Percentiles rank a stretch among this genome's conserved stretches.
phyloP scores from a whole-genome alignment of 1,140 invertebrate species.

The Bombus huntii region DNA sequence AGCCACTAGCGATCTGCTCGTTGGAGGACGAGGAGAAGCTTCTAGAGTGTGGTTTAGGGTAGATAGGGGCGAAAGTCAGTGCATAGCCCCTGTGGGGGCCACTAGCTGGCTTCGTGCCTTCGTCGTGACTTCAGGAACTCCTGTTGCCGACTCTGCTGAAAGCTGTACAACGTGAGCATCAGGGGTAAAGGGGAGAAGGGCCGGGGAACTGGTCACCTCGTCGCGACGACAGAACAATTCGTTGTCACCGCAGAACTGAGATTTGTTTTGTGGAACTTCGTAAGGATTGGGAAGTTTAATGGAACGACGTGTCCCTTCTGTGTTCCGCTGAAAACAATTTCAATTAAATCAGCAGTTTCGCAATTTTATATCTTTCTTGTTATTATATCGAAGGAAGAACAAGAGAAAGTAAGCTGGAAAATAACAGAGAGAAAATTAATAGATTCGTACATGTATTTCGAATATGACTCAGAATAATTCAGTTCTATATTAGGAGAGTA shows the following conservation, averaged over 20 bases:
- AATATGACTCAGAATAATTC: too few species aligned
- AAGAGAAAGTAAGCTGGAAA: too few species aligned
- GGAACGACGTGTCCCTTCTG: not conserved
- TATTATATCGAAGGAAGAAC: too few species aligned
- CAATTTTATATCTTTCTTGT: not conserved
- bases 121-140: slow-evolving; percentile 75
- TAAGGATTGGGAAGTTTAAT: slow-evolving; percentile 16
- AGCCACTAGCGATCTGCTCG: slow-evolving; percentile 58
- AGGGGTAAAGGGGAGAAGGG: not conserved
- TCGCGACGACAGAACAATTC: slow-evolving; percentile 43
- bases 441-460: too few species aligned
- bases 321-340: not conserved
- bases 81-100: slow-evolving; percentile 80
- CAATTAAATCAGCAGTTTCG: slow-evolving; percentile 8
- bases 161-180: slow-evolving; percentile 65
- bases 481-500: too few species aligned
- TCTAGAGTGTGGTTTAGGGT: slow-evolving; percentile 67
- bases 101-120: slow-evolving; percentile 77
- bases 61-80: slow-evolving; percentile 76
- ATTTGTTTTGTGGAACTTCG: slow-evolving; percentile 43
- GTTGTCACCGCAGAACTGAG: slow-evolving; percentile 55
- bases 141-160: slow-evolving; percentile 77
- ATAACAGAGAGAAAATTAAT: too few species aligned
- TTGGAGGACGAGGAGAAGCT: slow-evolving; percentile 52
- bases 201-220: slow-evolving; percentile 55